Evolutionary conservation across 1,140 invertebrate species (phyloP).

Genomic region (Anagrus nilaparvatae): DNA sequence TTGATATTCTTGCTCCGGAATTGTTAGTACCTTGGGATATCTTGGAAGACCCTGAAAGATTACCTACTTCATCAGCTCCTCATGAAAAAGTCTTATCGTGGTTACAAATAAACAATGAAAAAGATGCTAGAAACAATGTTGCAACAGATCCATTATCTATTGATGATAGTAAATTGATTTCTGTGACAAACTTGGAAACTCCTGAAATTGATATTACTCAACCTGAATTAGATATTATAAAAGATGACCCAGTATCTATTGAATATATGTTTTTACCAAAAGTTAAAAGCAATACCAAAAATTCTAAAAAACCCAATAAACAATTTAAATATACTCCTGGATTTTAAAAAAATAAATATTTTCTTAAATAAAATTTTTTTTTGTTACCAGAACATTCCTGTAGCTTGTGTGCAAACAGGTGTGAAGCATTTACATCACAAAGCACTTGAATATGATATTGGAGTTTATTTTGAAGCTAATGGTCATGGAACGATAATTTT

Average conservation of each 20-base stretch:
- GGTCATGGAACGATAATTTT: constrained; percentile 94
- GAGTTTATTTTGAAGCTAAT: constrained; percentile 99
- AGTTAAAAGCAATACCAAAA: constrained; percentile 15
- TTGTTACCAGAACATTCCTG: constrained; percentile 67
- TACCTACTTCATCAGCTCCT: constrained; percentile 19
- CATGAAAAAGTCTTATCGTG: constrained; percentile 36
- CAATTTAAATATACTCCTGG: constrained; percentile 8
- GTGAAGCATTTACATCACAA: constrained; percentile 95
- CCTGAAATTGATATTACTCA: constrained; percentile 17
- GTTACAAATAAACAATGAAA: constrained; percentile 20
- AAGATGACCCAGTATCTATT: constrained; percentile 15
- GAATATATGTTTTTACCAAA: constrained; percentile 19
- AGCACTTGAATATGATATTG: constrained; percentile 86
- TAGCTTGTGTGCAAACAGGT: constrained; percentile 87
- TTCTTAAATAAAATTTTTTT: constrained; percentile 11
- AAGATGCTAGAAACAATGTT: background rate
- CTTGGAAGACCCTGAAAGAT: constrained; percentile 19
- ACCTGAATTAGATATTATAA: constrained; percentile 3
- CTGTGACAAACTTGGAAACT: constrained; percentile 19
- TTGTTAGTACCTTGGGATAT: constrained; percentile 34
- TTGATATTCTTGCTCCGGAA: constrained; percentile 34
- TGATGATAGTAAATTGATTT: constrained; percentile 20
- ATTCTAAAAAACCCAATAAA: constrained; percentile 12
- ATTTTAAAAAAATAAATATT: constrained; percentile 10
- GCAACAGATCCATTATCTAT: constrained; percentile 11